Base-by-base conservation (phyloP, 2,888 invertebrate genomes). In the Drosophila emarginata region DNA sequence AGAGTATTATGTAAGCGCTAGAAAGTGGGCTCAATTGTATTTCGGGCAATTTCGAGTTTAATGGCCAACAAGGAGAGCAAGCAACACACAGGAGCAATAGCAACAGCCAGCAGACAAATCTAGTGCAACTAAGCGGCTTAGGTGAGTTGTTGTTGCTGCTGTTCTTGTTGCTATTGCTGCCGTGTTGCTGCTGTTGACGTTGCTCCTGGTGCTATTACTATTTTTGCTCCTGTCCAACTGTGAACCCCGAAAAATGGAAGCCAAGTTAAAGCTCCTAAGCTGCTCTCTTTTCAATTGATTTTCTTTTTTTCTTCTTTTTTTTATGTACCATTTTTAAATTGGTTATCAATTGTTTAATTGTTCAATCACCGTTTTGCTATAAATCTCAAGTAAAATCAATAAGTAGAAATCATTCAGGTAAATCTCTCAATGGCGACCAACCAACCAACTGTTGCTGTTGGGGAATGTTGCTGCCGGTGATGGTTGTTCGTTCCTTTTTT, bases 81-180 rank as follows among this genome's bases (percentile, higher is more conserved):
- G 32, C 32, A 15, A 6, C 45, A 15, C 45, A 45, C 15, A 45
- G 2, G 45, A 18, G 4, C 18, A 11, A 45, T 4, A 21, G 21
- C 18, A 32, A 12, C 9, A 12, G 18, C 36, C 5, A 54, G 18
- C 54, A 54, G 54, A 36, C 36, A 36, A 32, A 54, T 15, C 54
- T 50, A 63, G 45, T 56, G 26, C 63, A 68, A 63, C 71, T 82
- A 86, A 86, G 75, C 82, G 79, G 83, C 78, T 87, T 86, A 87
- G 67, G 54, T 71, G 74, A 79, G 76, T 76, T 77, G 72, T 72
- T 73, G 67, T 60, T 74, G 72, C 50, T 66, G 51, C 66, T 37
- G 69, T 60, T 72, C n/a, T n/a, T n/a, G 72, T 50, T 66, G 51
- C 69, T 37, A 51, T 51, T 54, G 62, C 40, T 50, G 36, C 36